Evolutionary conservation across 2,888 invertebrate genomes (phyloP).

Genomic region (Conus canariensis): DNA sequence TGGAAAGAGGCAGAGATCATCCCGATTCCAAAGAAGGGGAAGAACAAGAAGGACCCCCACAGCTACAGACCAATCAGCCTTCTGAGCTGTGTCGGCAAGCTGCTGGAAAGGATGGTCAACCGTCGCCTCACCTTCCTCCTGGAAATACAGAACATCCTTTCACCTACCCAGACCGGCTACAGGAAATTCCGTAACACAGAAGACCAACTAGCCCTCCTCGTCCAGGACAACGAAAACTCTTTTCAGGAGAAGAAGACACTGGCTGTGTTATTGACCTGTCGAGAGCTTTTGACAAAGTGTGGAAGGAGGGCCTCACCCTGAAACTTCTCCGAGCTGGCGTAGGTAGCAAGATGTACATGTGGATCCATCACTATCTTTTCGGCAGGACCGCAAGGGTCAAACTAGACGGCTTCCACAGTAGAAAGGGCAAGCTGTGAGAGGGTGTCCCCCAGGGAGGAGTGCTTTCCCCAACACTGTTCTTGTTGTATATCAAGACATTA

Average conservation of each 20-base stretch:
- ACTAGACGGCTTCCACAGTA: constrained; percentile 16
- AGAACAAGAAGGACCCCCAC: constrained; percentile 36
- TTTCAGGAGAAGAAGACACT: constrained; percentile 35
- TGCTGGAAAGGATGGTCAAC: constrained; percentile 47
- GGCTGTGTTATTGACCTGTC: constrained; percentile 40
- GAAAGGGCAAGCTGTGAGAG: constrained; percentile 9
- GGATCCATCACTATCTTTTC: constrained; percentile 16
- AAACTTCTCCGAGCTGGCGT: constrained; percentile 12
- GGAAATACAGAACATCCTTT: constrained; percentile 51
- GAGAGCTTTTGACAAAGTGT: constrained; percentile 51
- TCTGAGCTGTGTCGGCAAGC: constrained; percentile 46
- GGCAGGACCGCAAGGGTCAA: neutral
- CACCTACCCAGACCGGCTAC: constrained; percentile 49
- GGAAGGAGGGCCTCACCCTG: constrained; percentile 37
- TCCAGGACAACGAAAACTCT: constrained; percentile 11
- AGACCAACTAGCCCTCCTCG: constrained; percentile 44
- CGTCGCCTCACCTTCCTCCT: constrained; percentile 41
- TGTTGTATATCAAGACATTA: constrained; percentile 2
- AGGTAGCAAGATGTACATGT: constrained; percentile 9
- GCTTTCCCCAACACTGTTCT: constrained; percentile 5
- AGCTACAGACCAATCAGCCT: constrained; percentile 45
- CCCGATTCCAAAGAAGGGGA: neutral
- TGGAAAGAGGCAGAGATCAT: neutral
- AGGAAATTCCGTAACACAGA: constrained; percentile 43
- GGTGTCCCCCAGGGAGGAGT: constrained; percentile 11